Base-by-base conservation (phyloP, 1,140 invertebrate species). In the Tetragnatha versicolor region DNA sequence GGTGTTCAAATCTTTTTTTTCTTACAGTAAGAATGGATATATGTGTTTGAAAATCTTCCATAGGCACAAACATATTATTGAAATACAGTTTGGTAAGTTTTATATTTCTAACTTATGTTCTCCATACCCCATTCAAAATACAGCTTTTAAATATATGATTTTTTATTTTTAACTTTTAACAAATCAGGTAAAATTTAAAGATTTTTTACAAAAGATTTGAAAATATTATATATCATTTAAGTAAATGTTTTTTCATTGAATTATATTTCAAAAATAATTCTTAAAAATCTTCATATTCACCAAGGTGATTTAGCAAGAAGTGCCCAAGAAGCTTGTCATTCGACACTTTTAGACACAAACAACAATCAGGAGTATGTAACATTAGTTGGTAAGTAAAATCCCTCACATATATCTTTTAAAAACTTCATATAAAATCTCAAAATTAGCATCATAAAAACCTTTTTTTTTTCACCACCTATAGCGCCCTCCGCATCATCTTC, bases 51-150 rank as follows among this genome's bases (percentile, higher is more conserved):
- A 69, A 37, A 60, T 83, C 9, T 78, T 80, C 49, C 47, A 68
- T 53, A 63, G 83, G 29, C 63, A 65, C 17, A 79, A 78, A 27
- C 78, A 82, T 33, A 80, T 84, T 0, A 79, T 83, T 49, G 83
- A 84, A 80, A 65, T 84, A 45, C 82, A 83, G 39, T 79, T 80
- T 63, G 82, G 83, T 79, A 82, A 81, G 63, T 68, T 42, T 66
- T 0, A 25, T 0, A n/a, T 12, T 51, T 42, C 20, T 47, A 47
- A 47, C 12, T 47, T 20, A 47, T 20, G 42, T 47, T 47, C 3
- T 12, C 20, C 20, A 17, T 47, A 47, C 42, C 2, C 12, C 42
- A 47, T 47, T 47, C 42, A 47, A 47, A 47, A 47, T 47, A n/a
- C n/a, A n/a, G n/a, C n/a, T n/a, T n/a, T n/a, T n/a, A n/a, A n/a